These are phyloP conservation scores for Drosophila maculinotata DNA, from an alignment of 2,888 invertebrate species.

Conservation along the genomic window DNA sequence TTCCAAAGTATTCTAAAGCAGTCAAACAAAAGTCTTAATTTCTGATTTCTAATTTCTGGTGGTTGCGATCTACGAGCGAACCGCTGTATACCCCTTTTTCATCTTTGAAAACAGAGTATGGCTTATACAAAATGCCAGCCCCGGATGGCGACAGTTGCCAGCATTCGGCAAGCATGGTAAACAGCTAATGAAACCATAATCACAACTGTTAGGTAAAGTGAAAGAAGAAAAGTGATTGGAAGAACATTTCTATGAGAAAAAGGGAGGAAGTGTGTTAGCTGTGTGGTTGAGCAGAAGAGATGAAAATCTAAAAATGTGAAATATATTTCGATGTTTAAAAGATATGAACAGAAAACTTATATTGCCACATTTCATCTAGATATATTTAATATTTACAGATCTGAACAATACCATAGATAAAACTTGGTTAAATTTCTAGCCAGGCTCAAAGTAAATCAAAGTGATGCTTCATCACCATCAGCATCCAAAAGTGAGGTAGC, in stretches of 20 bases:
- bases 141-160: slow-evolving; percentile 32
- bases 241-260: slow-evolving; percentile 9
- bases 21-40: background rate
- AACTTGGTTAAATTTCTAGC: too few species aligned
- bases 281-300: too few species aligned
- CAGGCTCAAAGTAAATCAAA: too few species aligned
- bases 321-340: too few species aligned
- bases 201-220: slow-evolving; percentile 19
- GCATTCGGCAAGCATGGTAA: slow-evolving; percentile 19
- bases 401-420: too few species aligned
- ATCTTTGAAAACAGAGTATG: background rate
- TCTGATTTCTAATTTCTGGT: background rate
- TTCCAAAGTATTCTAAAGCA: too few species aligned
- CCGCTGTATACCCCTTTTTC: background rate
- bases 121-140: slow-evolving; percentile 7
- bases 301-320: too few species aligned
- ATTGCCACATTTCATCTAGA: too few species aligned
- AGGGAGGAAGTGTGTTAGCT: too few species aligned
- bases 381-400: too few species aligned
- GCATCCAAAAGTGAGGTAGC: background rate
- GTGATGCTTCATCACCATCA: background rate
- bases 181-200: slow-evolving; percentile 51
- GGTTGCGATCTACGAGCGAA: too few species aligned
- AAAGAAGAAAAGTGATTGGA: background rate
- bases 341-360: too few species aligned